These are phyloP conservation scores for Bombus soroeensis DNA, from an alignment of 1,140 invertebrate genomes.

Conservation along the genomic window DNA sequence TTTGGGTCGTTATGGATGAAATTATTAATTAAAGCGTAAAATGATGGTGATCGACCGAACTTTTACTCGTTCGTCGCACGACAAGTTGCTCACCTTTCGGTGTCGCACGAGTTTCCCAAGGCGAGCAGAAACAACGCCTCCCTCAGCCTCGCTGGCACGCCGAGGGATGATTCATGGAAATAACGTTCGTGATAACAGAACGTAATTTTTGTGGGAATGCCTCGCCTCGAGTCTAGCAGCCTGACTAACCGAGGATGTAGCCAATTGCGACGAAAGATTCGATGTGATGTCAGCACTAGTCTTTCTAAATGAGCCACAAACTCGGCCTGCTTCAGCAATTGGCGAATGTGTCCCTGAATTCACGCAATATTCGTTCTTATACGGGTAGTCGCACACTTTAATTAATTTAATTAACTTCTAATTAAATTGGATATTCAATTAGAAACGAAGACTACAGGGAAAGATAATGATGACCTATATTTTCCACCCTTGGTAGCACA, in stretches of 20 bases:
- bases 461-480: too few species aligned
- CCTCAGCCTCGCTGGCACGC: slow-evolving; percentile 21
- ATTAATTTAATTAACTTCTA: too few species aligned
- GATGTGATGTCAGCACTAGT: slow-evolving; percentile 55
- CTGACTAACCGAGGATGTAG: slow-evolving; percentile 51
- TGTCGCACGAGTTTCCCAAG: neutral
- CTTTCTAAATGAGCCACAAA: slow-evolving; percentile 78
- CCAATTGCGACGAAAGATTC: slow-evolving; percentile 60
- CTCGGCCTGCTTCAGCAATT: slow-evolving; percentile 79
- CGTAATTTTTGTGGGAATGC: slow-evolving; percentile 60
- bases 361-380: neutral
- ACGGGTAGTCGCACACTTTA: too few species aligned
- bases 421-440: too few species aligned
- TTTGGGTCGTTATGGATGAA: neutral
- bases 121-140: slow-evolving; percentile 54
- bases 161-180: slow-evolving; percentile 38
- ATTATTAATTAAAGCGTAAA: slow-evolving; percentile 24
- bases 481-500: too few species aligned
- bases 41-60: neutral
- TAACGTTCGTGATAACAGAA: slow-evolving; percentile 49
- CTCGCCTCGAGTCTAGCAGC: slow-evolving; percentile 46
- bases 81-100: slow-evolving; percentile 26
- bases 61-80: neutral
- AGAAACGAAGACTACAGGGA: too few species aligned
- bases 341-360: slow-evolving; percentile 75